Base-by-base conservation (phyloP, 2,113 vertebrate genomes). In the Pyxicephalus adspersus region DNA sequence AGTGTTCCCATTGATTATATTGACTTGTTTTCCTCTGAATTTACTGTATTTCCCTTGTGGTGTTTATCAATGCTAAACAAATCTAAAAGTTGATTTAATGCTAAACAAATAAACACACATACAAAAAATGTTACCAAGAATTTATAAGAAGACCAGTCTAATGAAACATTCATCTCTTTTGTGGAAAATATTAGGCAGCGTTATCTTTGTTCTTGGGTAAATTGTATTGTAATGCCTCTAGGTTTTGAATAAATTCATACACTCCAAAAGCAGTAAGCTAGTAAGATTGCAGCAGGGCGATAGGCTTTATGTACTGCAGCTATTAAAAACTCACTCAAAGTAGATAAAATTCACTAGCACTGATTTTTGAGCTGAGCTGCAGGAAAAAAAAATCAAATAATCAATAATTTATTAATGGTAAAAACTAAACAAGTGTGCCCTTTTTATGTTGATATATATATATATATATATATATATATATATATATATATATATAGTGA, bases 201-300 rank as follows among this genome's bases (percentile, higher is more conserved):
- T 26, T 61, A 61, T 61, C 23, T 61, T 61, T 60, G 5, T 61
- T 23, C 58, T 61, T 25, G 23, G 58, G 58, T 61, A 61, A 61
- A 61, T 25, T 1, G 25, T 11, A 11, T 25, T 61, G n/a, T 25
- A 16, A 61, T 61, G 58, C 23, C 23, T 61, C 58, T 23, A 61
- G 58, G 22, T 61, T 61, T 61, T 25, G 23, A 22, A 61, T 61
- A 25, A 61, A 25, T 61, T 25, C 20, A 58, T 22, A 58, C 22
- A 61, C 2, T 61, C 11, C 16, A 20, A 11, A 61, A 61, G 58
- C 23, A 61, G 23, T 11, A 16, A 61, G 25, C 5, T 61, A 61
- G 25, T 26, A 61, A 16, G 9, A 61, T 61, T 61, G 58, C 58
- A 11, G 8, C 5, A 61, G 15, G n/a, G 25, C 8, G 9, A 25